A percentile compares a stretch with the other conserved stretches of the same genome.
These are phyloP conservation scores for Eumeta japonica DNA, from an alignment of 1,140 invertebrate species.

Conservation along the genomic window DNA sequence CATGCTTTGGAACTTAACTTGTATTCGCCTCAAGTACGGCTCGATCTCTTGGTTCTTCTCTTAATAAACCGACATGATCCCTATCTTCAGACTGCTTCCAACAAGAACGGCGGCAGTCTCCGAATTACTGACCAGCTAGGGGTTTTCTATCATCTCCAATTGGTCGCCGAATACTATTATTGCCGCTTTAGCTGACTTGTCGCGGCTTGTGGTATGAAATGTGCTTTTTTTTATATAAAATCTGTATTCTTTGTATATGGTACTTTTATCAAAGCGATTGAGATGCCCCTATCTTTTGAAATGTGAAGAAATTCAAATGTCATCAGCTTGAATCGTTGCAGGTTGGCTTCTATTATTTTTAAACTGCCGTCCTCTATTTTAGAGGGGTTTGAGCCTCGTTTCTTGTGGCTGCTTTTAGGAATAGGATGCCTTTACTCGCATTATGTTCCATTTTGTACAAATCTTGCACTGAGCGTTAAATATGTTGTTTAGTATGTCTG, in stretches of 20 bases:
- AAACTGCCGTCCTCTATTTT: neutral
- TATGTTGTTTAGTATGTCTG: neutral
- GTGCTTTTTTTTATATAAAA: conserved; percentile 6
- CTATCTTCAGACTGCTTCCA: neutral
- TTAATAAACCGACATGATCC: neutral
- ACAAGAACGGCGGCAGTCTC: too few relatives aligned
- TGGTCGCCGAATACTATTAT: neutral
- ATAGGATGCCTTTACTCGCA: conserved; percentile 11
- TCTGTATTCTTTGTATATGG: conserved; percentile 15
- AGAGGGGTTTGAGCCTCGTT: neutral
- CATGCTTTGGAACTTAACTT: neutral
- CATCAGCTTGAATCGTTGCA: conserved; percentile 12
- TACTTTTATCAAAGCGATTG: conserved; percentile 16
- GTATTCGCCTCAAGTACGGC: neutral
- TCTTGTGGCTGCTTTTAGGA: conserved; percentile 12
- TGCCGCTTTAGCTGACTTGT: conserved; percentile 11
- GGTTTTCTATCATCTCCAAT: neutral
- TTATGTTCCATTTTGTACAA: conserved; percentile 13
- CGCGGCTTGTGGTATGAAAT: conserved; percentile 15
- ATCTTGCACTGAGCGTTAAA: conserved; percentile 10
- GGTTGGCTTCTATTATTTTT: conserved; percentile 14
- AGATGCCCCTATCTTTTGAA: neutral
- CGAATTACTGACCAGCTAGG: neutral
- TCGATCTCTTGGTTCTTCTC: neutral
- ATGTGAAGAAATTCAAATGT: conserved; percentile 12